Evolutionary conservation across 2,888 invertebrate species (phyloP), one percentile per base, ranked within the genome.

Genomic region (Athalia circularis): DNA sequence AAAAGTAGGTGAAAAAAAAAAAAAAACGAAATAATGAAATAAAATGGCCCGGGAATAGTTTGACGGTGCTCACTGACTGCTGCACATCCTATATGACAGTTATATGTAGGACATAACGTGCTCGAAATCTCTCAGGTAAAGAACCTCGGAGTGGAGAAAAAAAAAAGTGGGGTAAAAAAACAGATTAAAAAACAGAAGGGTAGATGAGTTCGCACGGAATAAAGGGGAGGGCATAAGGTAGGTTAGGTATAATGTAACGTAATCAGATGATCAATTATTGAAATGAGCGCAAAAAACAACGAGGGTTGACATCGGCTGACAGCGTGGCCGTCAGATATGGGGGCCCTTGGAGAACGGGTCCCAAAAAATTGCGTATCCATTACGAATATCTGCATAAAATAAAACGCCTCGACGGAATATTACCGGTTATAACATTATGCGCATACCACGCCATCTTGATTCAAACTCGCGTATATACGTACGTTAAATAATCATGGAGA

Each of bases 211-310:
- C 7, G 62, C 80, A 81, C 78, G 80, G 62, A 80, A 80, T n/a
- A 80, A 67, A 79, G 79, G 54, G 47, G 77, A 65, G 77, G 77
- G 59, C 29, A 29, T 61, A 80, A 80, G 81, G 80, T 81, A 80
- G 85, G 85, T 86, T 77, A 80, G 82, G 87, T 87, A 86, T 87
- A 88, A 88, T 87, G 88, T 88, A 89, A 87, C 88, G 88, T 89
- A 89, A 89, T 89, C 89, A 89, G 88, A 89, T 88, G 89, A 89
- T 89, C 89, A 89, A 89, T 89, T 89, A 89, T 89, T 89, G 88
- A 89, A 87, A 86, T 85, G 86, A 84, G 85, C 83, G 83, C 86
- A 86, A 88, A 88, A 88, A 88, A 89, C 88, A 89, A 89, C 88
- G 88, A 88, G 89, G 89, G 89, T 89, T 89, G 89, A 89, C 89